Base-by-base conservation (phyloP, 2,888 invertebrate genomes). In the Machimus atricapillus region DNA sequence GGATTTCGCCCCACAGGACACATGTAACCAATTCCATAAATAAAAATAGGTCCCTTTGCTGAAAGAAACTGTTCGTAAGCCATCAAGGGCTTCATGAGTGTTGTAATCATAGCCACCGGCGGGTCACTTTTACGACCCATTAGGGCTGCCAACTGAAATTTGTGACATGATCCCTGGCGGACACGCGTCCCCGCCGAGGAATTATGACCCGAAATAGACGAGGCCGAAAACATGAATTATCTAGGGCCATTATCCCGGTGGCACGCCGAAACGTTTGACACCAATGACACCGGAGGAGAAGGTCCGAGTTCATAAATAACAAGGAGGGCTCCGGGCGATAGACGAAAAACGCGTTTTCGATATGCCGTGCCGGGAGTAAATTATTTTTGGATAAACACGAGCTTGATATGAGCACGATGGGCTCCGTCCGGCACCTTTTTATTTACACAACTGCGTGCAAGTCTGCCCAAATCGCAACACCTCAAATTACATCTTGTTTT, bases 121-220 rank as follows among this genome's bases (percentile, higher is more conserved):
- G 66, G 85, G 86, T 87, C 87, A 88, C 85, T 88, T 88, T 88
- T 88, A 88, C 87, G 88, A 66, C 76, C 86, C 81, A 88, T 88
- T 88, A 85, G 34, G 37, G 86, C 73, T 77, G 86, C 56, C 81
- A 81, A 27, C 56, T 34, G 56, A 81, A 81, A 81, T 52, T 81
- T 81, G 46, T 56, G 81, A 27, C 34, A 34, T 43, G 56, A 31
- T 56, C 56, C 46, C 31, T 52, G 23, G 14, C 27, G 43, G 34
- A 23, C 23, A 46, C 34, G 14, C 81, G 81, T 56, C 31, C 56
- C 14, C 16, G 37, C 6, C 19, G 3, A 52, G 52, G 23, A 81
- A 52, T 52, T 56, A 81, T 52, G 81, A 81, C 81, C 46, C 46
- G 27, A 56, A 31, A 81, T 81, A 7, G 19, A 56, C n/a, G 56